Base-by-base conservation (phyloP, 2,888 invertebrate genomes). In the Archaeoteleia sp. region DNA sequence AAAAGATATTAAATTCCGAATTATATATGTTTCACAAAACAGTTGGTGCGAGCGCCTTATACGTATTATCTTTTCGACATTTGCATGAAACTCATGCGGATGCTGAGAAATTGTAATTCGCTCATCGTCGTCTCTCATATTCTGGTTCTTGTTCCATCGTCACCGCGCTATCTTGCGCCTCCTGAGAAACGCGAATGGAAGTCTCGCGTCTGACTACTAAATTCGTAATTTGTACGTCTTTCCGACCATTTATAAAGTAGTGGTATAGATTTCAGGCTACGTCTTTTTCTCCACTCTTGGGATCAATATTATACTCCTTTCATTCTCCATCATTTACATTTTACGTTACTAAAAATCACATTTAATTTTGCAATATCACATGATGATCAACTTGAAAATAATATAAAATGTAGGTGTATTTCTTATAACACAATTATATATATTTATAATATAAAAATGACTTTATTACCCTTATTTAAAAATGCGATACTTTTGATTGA, bases 161-260 rank as follows among this genome's bases (percentile, higher is more conserved):
- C 51, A 43, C 45, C 25, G 45, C 30, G 8, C 51, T 43, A 55
- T 48, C 42, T 54, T 27, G 13, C 34, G 32, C 32, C 32, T 39
- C 5, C 27, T 34, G 32, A 57, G 46, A 57, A 65, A 58, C 42
- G 57, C 45, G 39, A 57, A 39, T 51, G 53, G 51, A 65, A 58
- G 57, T 65, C 51, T 58, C 45, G 45, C 51, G 29, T 35, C 65
- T 46, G 65, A 65, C 65, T 65, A 53, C 57, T 66, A 58, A 58
- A 60, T 61, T 67, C 45, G 49, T 67, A 67, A 67, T 67, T 61
- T 61, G 49, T 61, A 61, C 55, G 51, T 61, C 65, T 58, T 58
- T 66, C 66, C 58, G 32, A 58, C 45, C 51, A 53, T 58, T 65
- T 58, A 35, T 65, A 40, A 46, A 65, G 65, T 65, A 58, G 37